Conservation (phyloP, 2,797 vertebrate genomes). For the Glyptemys insculpta region DNA sequence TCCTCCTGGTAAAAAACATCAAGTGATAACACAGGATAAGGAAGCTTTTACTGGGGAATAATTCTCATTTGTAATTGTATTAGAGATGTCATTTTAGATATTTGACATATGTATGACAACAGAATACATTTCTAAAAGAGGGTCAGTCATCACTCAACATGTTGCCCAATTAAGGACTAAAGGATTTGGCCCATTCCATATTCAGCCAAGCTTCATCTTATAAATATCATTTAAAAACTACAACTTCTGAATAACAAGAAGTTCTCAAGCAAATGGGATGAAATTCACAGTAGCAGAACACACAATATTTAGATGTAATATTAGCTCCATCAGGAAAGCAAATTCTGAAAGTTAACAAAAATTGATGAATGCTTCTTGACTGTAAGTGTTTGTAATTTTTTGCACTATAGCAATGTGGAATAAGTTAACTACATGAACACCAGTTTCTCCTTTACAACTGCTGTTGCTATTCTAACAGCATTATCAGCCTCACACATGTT, state of each 20-base stretch:
- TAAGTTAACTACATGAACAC: conserved; percentile 60
- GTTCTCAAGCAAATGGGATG: conserved; percentile 28
- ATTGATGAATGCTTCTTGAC: conserved; percentile 60
- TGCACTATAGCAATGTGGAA: conserved; percentile 37
- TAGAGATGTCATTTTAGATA: not conserved
- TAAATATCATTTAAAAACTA: conserved; percentile 30
- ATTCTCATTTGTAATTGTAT: not conserved
- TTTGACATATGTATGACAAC: not conserved
- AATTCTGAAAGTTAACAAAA: conserved; percentile 63
- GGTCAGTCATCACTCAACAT: conserved; percentile 47
- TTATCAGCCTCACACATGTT: conserved; percentile 89
- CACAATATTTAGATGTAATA: conserved; percentile 60
- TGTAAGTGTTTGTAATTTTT: conserved; percentile 55
- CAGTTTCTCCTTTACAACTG: conserved; percentile 65
- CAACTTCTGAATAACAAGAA: not conserved
- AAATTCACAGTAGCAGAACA: conserved; percentile 41
- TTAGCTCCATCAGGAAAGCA: conserved; percentile 51
- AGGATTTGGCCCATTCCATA: conserved; percentile 47
- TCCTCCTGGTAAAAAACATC: not conserved
- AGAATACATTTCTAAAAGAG: not conserved
- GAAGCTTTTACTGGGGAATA: not conserved
- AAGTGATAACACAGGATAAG: not conserved
- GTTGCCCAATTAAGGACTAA: conserved; percentile 47
- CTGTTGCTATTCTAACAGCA: conserved; percentile 84
- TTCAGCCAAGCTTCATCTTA: conserved; percentile 21